Conservation (phyloP, 1,140 invertebrate species). For the Acromyrmex charruanus region DNA sequence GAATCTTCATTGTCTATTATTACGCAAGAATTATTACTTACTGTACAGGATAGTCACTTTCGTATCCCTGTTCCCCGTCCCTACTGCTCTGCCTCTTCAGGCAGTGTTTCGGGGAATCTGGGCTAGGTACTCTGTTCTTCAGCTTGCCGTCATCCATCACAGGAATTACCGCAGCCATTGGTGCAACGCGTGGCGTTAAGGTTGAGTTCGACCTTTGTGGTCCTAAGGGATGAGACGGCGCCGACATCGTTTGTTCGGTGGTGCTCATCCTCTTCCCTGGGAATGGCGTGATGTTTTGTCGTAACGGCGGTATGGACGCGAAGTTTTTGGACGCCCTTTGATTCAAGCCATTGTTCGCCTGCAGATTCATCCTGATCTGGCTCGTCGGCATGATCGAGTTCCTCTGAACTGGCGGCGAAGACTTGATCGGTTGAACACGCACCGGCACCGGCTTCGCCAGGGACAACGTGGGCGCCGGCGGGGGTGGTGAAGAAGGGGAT, state of each 20-base stretch:
- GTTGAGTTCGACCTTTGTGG: conserved; percentile 85
- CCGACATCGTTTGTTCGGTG: conserved; percentile 55
- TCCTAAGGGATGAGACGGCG: conserved; percentile 79
- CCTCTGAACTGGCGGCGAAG: conserved; percentile 83
- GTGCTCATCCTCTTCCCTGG: conserved; percentile 79
- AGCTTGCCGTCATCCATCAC: conserved; percentile 85
- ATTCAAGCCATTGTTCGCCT: conserved; percentile 80
- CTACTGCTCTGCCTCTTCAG: conserved; percentile 83
- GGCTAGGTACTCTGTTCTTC: conserved; percentile 83
- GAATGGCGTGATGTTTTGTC: conserved; percentile 83
- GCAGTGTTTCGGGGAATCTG: conserved; percentile 83
- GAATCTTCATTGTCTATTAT: not conserved
- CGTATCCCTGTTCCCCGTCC: conserved; percentile 82
- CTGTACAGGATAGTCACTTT: conserved; percentile 85
- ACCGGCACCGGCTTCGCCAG: conserved; percentile 81
- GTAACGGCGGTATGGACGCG: conserved; percentile 83
- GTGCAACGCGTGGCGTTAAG: conserved; percentile 82
- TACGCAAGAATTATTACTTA: conserved; percentile 73
- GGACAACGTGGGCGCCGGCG: conserved; percentile 76
- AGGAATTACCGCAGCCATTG: conserved; percentile 85
- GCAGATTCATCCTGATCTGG: conserved; percentile 84
- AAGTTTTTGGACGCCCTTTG: conserved; percentile 81
- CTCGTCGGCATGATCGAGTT: conserved; percentile 83
- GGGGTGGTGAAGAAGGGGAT: conserved; percentile 75
- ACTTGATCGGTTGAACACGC: conserved; percentile 84